phyloP scores from a whole-genome alignment of 2,113 vertebrate species.

The Lepisosteus osseus region DNA sequence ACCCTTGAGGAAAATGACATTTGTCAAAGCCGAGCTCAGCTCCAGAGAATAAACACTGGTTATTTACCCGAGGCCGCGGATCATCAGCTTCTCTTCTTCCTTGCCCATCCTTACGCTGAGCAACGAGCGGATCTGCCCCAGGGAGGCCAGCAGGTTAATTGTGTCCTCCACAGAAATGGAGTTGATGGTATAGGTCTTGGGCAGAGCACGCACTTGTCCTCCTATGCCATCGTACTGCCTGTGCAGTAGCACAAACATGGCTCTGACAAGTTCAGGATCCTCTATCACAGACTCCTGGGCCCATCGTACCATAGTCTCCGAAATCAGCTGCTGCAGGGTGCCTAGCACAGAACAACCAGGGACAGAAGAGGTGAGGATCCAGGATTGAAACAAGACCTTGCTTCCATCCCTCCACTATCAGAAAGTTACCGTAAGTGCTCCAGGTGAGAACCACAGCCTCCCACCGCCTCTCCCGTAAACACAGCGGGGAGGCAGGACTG shows the following conservation, averaged over 20 bases:
- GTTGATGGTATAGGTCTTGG: slow-evolving; percentile 95
- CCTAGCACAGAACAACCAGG: slow-evolving; percentile 53
- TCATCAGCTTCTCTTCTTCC: slow-evolving; percentile 98
- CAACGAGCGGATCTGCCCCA: slow-evolving; percentile 91
- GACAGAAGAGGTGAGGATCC: neutral
- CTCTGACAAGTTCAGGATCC: slow-evolving; percentile 88
- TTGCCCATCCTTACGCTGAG: slow-evolving; percentile 93
- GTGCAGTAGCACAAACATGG: slow-evolving; percentile 92
- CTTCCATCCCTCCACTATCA: no score
- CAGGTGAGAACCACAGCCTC: no score
- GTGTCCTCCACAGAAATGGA: slow-evolving; percentile 91
- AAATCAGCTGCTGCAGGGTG: slow-evolving; percentile 89
- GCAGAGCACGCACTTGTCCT: slow-evolving; percentile 83
- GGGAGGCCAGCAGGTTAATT: slow-evolving; percentile 86
- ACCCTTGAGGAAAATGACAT: neutral
- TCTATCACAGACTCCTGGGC: slow-evolving; percentile 93
- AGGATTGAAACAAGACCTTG: no score
- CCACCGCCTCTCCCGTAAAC: no score
- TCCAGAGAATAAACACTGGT: neutral
- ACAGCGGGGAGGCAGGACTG: no score
- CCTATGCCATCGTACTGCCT: slow-evolving; percentile 93
- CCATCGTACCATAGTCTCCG: slow-evolving; percentile 95
- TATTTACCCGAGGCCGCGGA: slow-evolving; percentile 85
- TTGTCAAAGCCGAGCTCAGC: neutral
- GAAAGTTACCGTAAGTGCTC: no score